phyloP scores from a whole-genome alignment of 2,797 vertebrate genomes.

The Dromococcyx pavoninus region DNA sequence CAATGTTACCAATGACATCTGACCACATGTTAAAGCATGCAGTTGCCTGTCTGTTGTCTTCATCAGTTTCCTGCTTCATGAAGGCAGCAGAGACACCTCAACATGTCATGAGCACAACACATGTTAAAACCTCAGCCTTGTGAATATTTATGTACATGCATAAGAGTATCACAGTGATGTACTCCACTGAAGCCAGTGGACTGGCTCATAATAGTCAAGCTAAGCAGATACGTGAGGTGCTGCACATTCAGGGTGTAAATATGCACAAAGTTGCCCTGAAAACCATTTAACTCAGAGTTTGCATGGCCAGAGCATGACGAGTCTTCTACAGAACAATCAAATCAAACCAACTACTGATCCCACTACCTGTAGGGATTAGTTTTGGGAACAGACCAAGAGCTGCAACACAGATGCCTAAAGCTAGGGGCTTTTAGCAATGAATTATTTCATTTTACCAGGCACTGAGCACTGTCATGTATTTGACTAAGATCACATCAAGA shows the following conservation, averaged over 20 bases:
- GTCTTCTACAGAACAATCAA: not conserved
- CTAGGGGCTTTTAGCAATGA: not conserved
- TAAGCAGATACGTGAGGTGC: not conserved
- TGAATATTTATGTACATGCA: not conserved
- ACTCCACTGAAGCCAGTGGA: not conserved
- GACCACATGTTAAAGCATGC: not conserved
- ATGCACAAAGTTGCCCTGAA: not conserved
- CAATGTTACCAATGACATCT: not conserved
- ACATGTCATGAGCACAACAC: not conserved
- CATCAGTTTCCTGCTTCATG: not conserved
- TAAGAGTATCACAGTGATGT: not conserved
- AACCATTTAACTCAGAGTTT: not conserved
- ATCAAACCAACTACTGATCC: not conserved
- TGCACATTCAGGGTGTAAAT: fast-evolving
- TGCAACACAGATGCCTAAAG: not conserved
- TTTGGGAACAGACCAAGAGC: not conserved
- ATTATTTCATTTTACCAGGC: not conserved
- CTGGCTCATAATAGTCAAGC: not conserved
- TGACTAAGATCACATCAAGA: not conserved
- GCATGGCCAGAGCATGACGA: not conserved
- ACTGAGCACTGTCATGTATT: not conserved
- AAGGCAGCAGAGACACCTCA: not conserved
- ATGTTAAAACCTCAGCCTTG: not conserved
- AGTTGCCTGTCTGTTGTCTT: not conserved
- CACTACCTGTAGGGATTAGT: not conserved